Evolutionary conservation across 2,113 vertebrate species (phyloP).

Genomic region (Tachuris rubrigastra): DNA sequence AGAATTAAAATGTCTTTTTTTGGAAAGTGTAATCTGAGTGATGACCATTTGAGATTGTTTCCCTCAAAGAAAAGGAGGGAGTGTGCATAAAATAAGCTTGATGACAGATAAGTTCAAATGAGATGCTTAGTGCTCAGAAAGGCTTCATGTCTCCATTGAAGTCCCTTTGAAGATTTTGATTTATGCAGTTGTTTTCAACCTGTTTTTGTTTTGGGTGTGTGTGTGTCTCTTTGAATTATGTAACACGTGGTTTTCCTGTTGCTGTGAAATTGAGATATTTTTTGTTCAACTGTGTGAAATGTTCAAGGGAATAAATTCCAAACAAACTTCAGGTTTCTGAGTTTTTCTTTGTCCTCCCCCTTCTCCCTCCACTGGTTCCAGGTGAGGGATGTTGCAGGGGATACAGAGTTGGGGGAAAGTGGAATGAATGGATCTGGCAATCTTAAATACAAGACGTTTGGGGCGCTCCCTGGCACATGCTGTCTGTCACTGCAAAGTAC

Average conservation of each 20-base stretch:
- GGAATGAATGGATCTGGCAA: background rate
- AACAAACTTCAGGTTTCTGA: conserved; percentile 79
- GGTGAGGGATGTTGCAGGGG: background rate
- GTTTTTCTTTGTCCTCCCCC: conserved; percentile 76
- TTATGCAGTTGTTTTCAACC: conserved; percentile 62
- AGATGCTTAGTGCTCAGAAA: conserved; percentile 45
- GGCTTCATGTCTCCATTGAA: conserved; percentile 32
- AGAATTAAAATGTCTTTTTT: background rate
- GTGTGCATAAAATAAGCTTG: background rate
- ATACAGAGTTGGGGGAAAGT: background rate
- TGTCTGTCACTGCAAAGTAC: background rate
- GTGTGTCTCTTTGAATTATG: conserved; percentile 70
- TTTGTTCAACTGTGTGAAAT: conserved; percentile 75
- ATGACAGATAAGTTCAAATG: background rate
- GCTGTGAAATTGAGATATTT: conserved; percentile 74
- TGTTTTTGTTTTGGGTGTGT: conserved; percentile 59
- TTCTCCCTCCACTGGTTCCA: conserved; percentile 24
- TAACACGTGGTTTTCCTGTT: conserved; percentile 71
- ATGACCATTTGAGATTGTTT: background rate
- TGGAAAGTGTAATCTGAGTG: background rate
- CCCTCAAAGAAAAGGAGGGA: conserved; percentile 20
- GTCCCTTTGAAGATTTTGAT: conserved; percentile 39
- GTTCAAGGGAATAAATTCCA: conserved; percentile 82
- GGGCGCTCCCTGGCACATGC: background rate
- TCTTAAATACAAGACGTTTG: background rate